Evolutionary conservation across 30 jellyfish, hydroid and myxozoan species (phyloP).

Genomic region (Euphysa ruthae): DNA sequence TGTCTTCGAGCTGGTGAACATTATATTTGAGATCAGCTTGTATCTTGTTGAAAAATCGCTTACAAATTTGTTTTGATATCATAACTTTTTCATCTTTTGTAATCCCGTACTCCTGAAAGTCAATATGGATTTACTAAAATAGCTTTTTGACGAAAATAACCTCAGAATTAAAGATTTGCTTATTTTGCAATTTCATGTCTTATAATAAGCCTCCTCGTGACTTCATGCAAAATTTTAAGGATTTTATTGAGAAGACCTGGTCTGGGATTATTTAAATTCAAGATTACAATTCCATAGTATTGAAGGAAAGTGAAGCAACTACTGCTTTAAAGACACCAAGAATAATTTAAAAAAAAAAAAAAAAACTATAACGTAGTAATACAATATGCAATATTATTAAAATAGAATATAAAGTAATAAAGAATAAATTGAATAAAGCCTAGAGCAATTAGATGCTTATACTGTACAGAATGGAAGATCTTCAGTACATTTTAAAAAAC

Average conservation of each 20-base stretch:
- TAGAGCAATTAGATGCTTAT: too few species aligned
- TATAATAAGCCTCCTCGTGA: neutral
- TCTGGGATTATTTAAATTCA: too few species aligned
- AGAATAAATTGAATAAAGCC: too few species aligned
- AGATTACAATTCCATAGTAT: too few species aligned
- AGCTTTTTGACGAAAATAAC: neutral
- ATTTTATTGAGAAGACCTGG: too few species aligned
- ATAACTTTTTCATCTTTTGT: slow-evolving; percentile 58
- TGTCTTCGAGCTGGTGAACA: slow-evolving; percentile 72
- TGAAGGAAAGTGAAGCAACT: too few species aligned
- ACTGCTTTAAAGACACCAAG: neutral
- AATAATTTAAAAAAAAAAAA: neutral
- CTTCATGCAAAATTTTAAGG: too few species aligned
- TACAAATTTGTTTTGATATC: slow-evolving; percentile 77
- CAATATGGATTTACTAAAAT: neutral
- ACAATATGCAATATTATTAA: too few species aligned
- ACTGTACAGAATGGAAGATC: too few species aligned
- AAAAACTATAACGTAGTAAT: too few species aligned
- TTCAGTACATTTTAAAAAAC: too few species aligned
- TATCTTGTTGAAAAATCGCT: slow-evolving; percentile 60
- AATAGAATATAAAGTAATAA: too few species aligned
- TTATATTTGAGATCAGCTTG: slow-evolving; percentile 79
- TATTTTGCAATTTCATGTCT: neutral
- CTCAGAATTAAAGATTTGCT: neutral
- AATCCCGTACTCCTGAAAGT: slow-evolving; percentile 79